A percentile compares a stretch with the other conserved stretches of the same genome.
These are phyloP conservation scores for Drosophila yooni DNA, from an alignment of 2,888 invertebrate genomes.

Conservation along the genomic window DNA sequence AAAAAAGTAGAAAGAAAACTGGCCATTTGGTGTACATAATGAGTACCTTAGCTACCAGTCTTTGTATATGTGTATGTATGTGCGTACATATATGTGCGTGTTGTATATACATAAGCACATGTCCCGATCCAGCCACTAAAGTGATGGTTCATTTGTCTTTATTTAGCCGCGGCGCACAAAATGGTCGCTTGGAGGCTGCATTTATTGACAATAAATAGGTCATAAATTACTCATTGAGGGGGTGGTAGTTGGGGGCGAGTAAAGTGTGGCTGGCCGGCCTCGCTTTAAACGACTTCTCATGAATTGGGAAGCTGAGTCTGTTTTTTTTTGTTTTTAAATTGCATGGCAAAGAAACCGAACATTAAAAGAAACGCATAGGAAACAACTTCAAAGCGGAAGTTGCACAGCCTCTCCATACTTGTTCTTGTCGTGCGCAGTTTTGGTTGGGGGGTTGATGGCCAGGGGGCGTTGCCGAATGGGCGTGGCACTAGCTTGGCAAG, in stretches of 20 bases:
- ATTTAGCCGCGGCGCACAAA: constrained; percentile 67
- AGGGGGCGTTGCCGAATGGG: constrained; percentile 20
- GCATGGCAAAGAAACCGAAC: constrained; percentile 9
- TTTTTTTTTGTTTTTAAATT: constrained; percentile 2
- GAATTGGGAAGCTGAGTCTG: not conserved
- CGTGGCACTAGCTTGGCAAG: constrained; percentile 52
- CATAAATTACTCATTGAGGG: constrained; percentile 63
- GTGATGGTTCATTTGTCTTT: constrained; percentile 76
- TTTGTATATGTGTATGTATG: constrained; percentile 14
- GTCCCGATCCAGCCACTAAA: constrained; percentile 59
- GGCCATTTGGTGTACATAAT: constrained; percentile 53
- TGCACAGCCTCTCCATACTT: constrained; percentile 28
- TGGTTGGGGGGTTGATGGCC: not conserved
- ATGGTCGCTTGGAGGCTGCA: constrained; percentile 79
- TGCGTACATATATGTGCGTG: constrained; percentile 3
- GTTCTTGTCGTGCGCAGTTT: constrained; percentile 24
- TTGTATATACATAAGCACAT: constrained; percentile 13
- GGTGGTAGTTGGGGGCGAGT: too few relatives aligned
- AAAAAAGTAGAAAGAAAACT: constrained; percentile 18
- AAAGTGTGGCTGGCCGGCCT: not conserved
- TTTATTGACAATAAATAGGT: constrained; percentile 78
- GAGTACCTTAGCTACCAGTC: constrained; percentile 42
- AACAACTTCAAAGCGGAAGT: constrained; percentile 69
- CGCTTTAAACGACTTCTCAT: constrained; percentile 27
- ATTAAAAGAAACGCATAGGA: constrained; percentile 24